A percentile compares a stretch with the other conserved stretches of the same genome.
Evolutionary conservation across 2,888 invertebrate species (phyloP).

Genomic region (Hypena proboscidalis): DNA sequence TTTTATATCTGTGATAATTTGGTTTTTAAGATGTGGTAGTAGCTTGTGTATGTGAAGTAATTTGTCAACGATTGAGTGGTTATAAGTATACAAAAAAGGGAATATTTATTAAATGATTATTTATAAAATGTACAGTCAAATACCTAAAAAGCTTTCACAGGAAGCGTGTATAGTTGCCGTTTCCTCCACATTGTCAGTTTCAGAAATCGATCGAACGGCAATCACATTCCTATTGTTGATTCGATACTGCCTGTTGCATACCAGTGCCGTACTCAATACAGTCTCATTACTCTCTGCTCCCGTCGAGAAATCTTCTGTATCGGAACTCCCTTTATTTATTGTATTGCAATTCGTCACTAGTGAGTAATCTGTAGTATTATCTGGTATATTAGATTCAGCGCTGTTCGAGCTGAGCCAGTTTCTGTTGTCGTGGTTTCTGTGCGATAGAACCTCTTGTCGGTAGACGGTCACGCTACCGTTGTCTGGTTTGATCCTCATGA

Average conservation of each 20-base stretch:
- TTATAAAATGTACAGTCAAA: too few species aligned
- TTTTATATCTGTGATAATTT: too few species aligned
- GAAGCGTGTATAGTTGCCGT: slow-evolving; percentile 41
- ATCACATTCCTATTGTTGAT: slow-evolving; percentile 60
- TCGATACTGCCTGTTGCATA: slow-evolving; percentile 73
- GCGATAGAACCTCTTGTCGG: slow-evolving; percentile 48
- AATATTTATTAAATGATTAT: too few species aligned
- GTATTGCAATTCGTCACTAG: slow-evolving; percentile 53
- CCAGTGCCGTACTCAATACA: slow-evolving; percentile 51
- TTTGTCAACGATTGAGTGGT: too few species aligned
- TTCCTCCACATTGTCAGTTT: slow-evolving; percentile 58
- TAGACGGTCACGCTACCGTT: slow-evolving; percentile 68
- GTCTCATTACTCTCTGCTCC: slow-evolving; percentile 33
- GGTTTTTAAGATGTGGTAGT: too few species aligned
- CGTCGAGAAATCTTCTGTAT: slow-evolving; percentile 48
- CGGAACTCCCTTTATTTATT: slow-evolving; percentile 50
- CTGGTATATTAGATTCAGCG: slow-evolving; percentile 44
- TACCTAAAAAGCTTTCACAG: slow-evolving; percentile 54
- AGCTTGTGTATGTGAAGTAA: too few species aligned
- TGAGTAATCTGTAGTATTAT: slow-evolving; percentile 50
- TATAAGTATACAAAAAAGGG: too few species aligned
- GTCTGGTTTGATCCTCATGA: slow-evolving; percentile 72
- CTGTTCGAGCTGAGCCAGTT: slow-evolving; percentile 53
- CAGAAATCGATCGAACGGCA: slow-evolving; percentile 41
- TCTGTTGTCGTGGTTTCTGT: slow-evolving; percentile 48